Conservation (phyloP, 2,888 invertebrate species). For the Timema podura region DNA sequence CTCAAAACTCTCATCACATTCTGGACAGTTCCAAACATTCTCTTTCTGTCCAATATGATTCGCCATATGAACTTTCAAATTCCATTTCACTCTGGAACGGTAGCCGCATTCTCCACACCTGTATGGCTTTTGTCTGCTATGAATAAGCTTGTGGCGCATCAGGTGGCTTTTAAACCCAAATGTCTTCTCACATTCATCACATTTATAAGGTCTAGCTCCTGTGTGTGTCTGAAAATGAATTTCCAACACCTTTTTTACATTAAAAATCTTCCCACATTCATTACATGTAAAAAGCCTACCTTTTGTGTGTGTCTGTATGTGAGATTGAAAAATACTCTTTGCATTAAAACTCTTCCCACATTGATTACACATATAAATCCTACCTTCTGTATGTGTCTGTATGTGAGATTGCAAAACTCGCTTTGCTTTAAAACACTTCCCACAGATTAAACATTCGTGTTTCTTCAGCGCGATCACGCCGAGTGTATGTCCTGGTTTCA, state of each 20-base stretch:
- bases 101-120: not conserved
- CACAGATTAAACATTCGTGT: too few relatives aligned
- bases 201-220: not conserved
- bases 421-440: too few relatives aligned
- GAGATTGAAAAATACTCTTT: not conserved
- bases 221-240: not conserved
- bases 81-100: too few relatives aligned
- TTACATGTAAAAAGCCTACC: not conserved
- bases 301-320: not conserved
- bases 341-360: not conserved
- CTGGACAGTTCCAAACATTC: too few relatives aligned
- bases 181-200: not conserved
- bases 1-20: too few relatives aligned
- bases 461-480: too few relatives aligned
- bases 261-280: not conserved
- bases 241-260: not conserved
- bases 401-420: too few relatives aligned
- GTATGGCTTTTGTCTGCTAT: not conserved
- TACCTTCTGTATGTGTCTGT: not conserved
- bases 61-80: too few relatives aligned
- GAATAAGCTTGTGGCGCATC: not conserved
- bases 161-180: not conserved
- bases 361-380: not conserved
- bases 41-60: too few relatives aligned
- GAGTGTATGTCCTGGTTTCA: too few relatives aligned